phyloP scores from a whole-genome alignment of 2,888 invertebrate genomes.

The Tineola bisselliella region DNA sequence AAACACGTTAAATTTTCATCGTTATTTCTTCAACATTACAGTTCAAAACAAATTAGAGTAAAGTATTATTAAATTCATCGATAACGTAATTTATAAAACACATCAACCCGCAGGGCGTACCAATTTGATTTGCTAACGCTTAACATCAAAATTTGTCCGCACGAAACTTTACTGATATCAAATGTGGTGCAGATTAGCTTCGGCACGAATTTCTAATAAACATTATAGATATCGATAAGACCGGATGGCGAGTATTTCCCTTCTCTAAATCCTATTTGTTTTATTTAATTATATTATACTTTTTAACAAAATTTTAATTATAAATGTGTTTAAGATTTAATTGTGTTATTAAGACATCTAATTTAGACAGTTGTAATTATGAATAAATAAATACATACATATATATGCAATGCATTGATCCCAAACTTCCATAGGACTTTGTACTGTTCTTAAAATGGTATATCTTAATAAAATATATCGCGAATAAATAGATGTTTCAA shows the following conservation, averaged over 20 bases:
- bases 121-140: background rate
- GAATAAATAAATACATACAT: too few relatives aligned
- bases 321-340: too few relatives aligned
- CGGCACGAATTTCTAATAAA: constrained; percentile 57
- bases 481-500: too few relatives aligned
- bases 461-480: too few relatives aligned
- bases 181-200: background rate
- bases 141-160: background rate
- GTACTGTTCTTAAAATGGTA: too few relatives aligned
- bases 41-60: background rate
- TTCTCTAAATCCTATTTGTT: background rate
- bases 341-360: too few relatives aligned
- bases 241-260: background rate
- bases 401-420: too few relatives aligned
- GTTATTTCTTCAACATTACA: background rate
- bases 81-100: background rate
- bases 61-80: background rate
- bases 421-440: too few relatives aligned
- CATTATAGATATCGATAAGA: constrained; percentile 49
- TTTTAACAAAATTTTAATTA: too few relatives aligned
- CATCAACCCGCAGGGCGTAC: background rate
- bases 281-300: background rate
- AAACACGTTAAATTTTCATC: background rate
- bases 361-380: too few relatives aligned
- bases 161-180: background rate